Percentiles rank a stretch among this genome's conserved stretches.
phyloP scores from a whole-genome alignment of 2,888 invertebrate genomes.

The Lathronympha strigana region DNA sequence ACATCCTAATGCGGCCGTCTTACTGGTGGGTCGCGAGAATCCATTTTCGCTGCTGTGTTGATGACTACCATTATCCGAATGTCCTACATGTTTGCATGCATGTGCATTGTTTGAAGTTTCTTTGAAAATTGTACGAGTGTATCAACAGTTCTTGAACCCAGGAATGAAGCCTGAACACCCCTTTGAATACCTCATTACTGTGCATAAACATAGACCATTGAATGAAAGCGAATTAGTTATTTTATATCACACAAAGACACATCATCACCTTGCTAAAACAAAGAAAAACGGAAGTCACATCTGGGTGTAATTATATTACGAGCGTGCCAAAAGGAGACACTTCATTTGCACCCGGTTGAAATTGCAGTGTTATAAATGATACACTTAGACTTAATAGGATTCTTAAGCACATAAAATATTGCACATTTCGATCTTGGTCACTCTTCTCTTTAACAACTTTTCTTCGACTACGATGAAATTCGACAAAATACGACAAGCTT shows the following conservation, averaged over 20 bases:
- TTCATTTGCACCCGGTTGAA: not conserved
- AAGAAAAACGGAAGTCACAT: not conserved
- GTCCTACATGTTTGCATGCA: conserved; percentile 1
- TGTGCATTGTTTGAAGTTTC: not conserved
- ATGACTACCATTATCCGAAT: conserved; percentile 6
- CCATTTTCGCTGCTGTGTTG: not conserved
- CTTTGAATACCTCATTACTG: not conserved
- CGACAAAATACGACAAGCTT: too few relatives aligned
- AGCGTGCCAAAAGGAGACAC: conserved; percentile 1
- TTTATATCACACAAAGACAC: not conserved
- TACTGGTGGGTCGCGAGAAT: conserved; percentile 2
- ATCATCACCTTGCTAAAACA: not conserved
- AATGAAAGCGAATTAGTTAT: not conserved
- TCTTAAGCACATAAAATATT: too few relatives aligned
- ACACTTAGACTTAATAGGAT: too few relatives aligned
- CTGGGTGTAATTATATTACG: not conserved
- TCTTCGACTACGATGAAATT: too few relatives aligned
- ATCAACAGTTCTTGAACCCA: not conserved
- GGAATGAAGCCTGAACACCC: not conserved
- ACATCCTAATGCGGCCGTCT: not conserved
- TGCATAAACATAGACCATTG: not conserved
- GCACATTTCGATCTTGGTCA: too few relatives aligned
- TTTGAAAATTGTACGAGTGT: too few relatives aligned
- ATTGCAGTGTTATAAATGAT: too few relatives aligned
- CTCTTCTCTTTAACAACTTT: too few relatives aligned